These are phyloP conservation scores for Paralinhomoeus sp. DNA, from an alignment of 2,888 invertebrate species.

Conservation along the genomic window DNA sequence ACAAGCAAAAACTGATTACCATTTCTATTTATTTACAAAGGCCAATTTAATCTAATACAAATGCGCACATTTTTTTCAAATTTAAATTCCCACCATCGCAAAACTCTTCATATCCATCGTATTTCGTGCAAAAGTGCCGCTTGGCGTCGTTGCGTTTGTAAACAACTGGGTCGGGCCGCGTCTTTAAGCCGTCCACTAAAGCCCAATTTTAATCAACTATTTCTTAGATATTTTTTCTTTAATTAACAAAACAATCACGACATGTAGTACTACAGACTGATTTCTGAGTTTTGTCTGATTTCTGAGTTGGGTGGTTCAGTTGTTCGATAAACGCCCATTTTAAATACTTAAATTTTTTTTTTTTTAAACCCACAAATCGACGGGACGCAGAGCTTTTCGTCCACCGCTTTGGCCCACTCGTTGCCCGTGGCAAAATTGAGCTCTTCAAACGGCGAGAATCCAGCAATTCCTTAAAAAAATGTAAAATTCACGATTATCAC, in stretches of 20 bases:
- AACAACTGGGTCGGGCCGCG: slow-evolving; percentile 21
- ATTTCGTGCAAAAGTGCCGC: slow-evolving; percentile 29
- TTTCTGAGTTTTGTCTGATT: too few relatives aligned
- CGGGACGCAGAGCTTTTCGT: slow-evolving; percentile 32
- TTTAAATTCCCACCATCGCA: slow-evolving; percentile 23
- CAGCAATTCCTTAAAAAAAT: slow-evolving; percentile 27
- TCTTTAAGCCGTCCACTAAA: slow-evolving; percentile 14
- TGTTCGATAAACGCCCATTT: too few relatives aligned
- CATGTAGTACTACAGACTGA: too few relatives aligned
- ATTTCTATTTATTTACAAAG: neutral
- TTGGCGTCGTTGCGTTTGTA: slow-evolving; percentile 26
- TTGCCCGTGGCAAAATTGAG: slow-evolving; percentile 14
- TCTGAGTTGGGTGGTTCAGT: too few relatives aligned
- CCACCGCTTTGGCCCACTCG: slow-evolving; percentile 28
- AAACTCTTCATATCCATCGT: slow-evolving; percentile 30
- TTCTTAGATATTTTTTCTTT: too few relatives aligned
- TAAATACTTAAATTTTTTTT: too few relatives aligned
- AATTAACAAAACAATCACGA: too few relatives aligned
- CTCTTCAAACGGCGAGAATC: slow-evolving; percentile 34
- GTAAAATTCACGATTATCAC: neutral
- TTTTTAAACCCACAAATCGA: slow-evolving; percentile 21
- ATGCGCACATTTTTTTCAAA: too few relatives aligned
- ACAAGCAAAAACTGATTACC: too few relatives aligned
- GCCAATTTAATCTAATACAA: too few relatives aligned
- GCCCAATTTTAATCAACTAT: too few relatives aligned